Evolutionary conservation across 2,113 vertebrate species (phyloP).

Genomic region (Lycocorax pyrrhopterus): DNA sequence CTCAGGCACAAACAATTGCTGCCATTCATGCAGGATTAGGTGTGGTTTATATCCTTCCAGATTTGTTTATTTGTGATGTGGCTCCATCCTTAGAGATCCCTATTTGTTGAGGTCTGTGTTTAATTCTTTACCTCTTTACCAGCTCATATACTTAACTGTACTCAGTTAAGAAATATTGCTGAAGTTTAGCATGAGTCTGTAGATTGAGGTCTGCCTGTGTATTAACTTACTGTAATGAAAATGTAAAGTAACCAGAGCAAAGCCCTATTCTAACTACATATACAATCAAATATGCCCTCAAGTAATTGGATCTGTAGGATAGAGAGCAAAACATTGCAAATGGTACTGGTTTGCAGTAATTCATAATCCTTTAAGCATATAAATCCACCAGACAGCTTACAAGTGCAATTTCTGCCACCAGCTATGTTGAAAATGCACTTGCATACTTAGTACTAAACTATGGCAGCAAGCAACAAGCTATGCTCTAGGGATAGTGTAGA

Average conservation of each 20-base stretch:
- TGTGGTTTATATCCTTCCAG: background rate
- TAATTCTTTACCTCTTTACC: background rate
- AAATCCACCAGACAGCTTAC: constrained; percentile 52
- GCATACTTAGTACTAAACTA: constrained; percentile 44
- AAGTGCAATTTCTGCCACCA: constrained; percentile 63
- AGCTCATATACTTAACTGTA: background rate
- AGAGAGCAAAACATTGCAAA: constrained; percentile 47
- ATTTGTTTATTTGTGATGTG: background rate
- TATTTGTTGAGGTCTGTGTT: background rate
- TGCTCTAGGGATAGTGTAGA: background rate
- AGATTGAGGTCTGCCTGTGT: background rate
- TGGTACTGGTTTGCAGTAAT: constrained; percentile 31
- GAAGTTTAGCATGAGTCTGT: background rate
- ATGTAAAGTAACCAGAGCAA: constrained; percentile 36
- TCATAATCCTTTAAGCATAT: constrained; percentile 62
- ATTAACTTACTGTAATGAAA: constrained; percentile 34
- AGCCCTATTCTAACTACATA: background rate
- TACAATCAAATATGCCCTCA: constrained; percentile 34
- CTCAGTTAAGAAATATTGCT: background rate
- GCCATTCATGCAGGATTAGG: background rate
- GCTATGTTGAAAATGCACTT: constrained; percentile 50
- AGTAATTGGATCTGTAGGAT: constrained; percentile 17
- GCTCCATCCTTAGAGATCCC: background rate
- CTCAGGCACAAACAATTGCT: background rate
- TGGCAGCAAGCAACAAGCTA: constrained; percentile 32